Evolutionary conservation across 2,888 invertebrate genomes (phyloP).

Genomic region (Neelides folsomi): DNA sequence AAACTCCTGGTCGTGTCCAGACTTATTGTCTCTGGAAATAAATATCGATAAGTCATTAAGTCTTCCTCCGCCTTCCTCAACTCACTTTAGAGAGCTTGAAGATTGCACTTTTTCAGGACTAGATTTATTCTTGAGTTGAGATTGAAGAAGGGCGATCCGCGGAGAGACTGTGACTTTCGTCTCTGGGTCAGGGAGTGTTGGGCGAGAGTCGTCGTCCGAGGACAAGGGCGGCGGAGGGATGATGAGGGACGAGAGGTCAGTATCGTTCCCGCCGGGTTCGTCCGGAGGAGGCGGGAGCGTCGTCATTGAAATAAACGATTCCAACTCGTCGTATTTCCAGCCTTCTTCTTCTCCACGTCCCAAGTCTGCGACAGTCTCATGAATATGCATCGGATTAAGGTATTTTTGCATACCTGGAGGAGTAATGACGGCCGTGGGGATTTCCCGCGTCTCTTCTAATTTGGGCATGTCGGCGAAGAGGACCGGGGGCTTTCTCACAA

Average conservation of each 20-base stretch:
- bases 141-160: constrained; percentile 33
- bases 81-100: not conserved
- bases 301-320: constrained; percentile 69
- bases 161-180: constrained; percentile 22
- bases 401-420: not conserved
- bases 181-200: constrained; percentile 2
- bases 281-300: constrained; percentile 60
- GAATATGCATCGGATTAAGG: not conserved
- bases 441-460: not conserved
- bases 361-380: constrained; percentile 23
- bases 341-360: constrained; percentile 34
- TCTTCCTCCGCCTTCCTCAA: constrained; percentile 3
- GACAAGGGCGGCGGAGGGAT: constrained; percentile 60
- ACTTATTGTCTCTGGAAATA: not conserved
- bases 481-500: not conserved
- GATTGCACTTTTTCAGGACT: not conserved
- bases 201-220: constrained; percentile 1
- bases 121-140: constrained; percentile 34
- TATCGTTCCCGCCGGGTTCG: constrained; percentile 1
- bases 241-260: constrained; percentile 67
- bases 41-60: not conserved
- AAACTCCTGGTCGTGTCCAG: constrained; percentile 4
- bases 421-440: not conserved
- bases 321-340: constrained; percentile 50
- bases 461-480: not conserved